A percentile compares a stretch with the other conserved stretches of the same genome.
Evolutionary conservation across 1,140 invertebrate genomes (phyloP).

Genomic region (Sitobion miscanthi): DNA sequence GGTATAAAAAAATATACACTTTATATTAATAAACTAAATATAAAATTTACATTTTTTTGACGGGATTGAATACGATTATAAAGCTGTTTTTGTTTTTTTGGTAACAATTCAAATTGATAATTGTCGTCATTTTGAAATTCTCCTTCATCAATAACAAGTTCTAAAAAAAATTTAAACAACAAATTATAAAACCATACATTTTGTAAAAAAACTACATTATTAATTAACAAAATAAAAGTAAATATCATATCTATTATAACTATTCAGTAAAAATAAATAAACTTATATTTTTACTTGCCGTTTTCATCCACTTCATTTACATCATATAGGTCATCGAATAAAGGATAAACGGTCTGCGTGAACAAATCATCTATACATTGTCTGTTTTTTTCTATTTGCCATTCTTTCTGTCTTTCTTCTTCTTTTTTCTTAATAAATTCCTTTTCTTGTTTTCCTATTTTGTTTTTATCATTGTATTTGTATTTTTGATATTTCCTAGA

Average conservation of each 20-base stretch:
- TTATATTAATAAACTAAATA: no score
- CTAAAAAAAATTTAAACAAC: neutral
- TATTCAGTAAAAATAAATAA: no score
- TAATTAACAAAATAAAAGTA: no score
- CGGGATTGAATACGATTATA: conserved; percentile 30
- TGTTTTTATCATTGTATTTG: neutral
- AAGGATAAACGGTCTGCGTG: neutral
- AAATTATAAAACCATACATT: no score
- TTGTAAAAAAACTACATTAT: no score
- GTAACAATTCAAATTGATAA: conserved; percentile 1
- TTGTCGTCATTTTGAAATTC: conserved; percentile 23
- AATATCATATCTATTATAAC: no score
- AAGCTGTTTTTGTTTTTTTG: conserved; percentile 44
- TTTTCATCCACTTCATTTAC: conserved; percentile 12
- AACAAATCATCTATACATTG: conserved; percentile 21
- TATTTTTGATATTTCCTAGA: conserved; percentile 14
- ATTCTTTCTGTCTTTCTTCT: conserved; percentile 34
- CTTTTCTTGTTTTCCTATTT: neutral
- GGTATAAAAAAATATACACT: no score
- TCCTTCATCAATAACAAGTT: conserved; percentile 44
- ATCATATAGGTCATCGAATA: conserved; percentile 36
- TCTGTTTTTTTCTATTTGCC: conserved; percentile 15
- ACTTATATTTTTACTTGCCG: neutral
- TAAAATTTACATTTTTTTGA: conserved; percentile 20
- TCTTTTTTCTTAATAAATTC: neutral